A percentile compares a stretch with the other conserved stretches of the same genome.
These are phyloP conservation scores for Peribatodes rhomboidaria DNA, from an alignment of 2,888 invertebrate genomes.

Conservation along the genomic window DNA sequence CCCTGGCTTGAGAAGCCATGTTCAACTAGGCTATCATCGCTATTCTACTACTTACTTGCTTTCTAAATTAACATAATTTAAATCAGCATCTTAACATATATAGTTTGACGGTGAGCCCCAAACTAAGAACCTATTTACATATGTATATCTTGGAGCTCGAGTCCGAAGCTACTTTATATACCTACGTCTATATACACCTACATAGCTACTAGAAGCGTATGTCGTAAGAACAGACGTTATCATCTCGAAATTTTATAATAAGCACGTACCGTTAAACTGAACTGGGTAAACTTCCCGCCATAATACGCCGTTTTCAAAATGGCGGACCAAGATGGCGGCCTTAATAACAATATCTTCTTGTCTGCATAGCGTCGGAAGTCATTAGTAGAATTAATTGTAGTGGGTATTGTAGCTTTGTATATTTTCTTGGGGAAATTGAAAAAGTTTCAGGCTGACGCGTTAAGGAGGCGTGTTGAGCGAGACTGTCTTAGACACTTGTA, in stretches of 20 bases:
- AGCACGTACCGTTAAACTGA: conserved; percentile 52
- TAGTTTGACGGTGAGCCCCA: too few species aligned
- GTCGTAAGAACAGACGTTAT: conserved; percentile 44
- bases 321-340: conserved; percentile 46
- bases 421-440: conserved; percentile 43
- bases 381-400: conserved; percentile 55
- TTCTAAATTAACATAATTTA: too few species aligned
- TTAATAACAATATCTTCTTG: conserved; percentile 59
- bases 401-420: conserved; percentile 48
- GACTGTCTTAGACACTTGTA: not conserved
- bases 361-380: conserved; percentile 47
- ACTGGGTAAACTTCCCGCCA: conserved; percentile 43
- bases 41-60: too few species aligned
- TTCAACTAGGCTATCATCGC: too few species aligned
- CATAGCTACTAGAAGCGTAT: not conserved
- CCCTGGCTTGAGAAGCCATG: too few species aligned
- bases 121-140: too few species aligned
- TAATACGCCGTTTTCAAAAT: conserved; percentile 59
- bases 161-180: too few species aligned
- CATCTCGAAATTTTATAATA: conserved; percentile 49
- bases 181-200: too few species aligned
- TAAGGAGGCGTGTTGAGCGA: conserved; percentile 7
- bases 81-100: too few species aligned
- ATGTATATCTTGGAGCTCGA: too few species aligned
- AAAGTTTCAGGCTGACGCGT: conserved; percentile 25